A percentile compares a stretch with the other conserved stretches of the same genome.
Conservation (phyloP, 2,888 invertebrate species). For the Drosophila rubida region DNA sequence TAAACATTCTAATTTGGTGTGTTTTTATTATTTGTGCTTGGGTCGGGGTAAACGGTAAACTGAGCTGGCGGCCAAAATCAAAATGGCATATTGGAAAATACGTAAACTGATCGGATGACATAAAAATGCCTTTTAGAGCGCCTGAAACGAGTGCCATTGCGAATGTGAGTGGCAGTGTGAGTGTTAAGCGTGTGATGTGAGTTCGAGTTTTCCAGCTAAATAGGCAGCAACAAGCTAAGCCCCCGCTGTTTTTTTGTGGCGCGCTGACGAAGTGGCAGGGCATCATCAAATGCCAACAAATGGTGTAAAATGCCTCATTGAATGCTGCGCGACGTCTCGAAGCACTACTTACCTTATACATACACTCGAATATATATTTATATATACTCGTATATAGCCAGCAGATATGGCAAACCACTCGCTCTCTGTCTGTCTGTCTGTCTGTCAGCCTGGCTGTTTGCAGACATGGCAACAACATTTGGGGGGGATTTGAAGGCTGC, state of each 20-base stretch:
- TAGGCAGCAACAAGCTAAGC: constrained; percentile 62
- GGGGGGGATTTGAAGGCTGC: constrained; percentile 20
- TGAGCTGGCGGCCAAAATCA: constrained; percentile 53
- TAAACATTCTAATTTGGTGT: constrained; percentile 37
- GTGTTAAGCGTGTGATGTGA: too few species aligned
- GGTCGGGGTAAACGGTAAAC: constrained; percentile 35
- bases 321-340: constrained; percentile 58
- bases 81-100: constrained; percentile 74
- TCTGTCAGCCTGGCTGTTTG: constrained; percentile 23
- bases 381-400: background rate
- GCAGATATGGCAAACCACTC: constrained; percentile 18
- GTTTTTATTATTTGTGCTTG: constrained; percentile 16
- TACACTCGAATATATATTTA: constrained; percentile 5
- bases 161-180: background rate
- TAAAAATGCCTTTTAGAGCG: constrained; percentile 54
- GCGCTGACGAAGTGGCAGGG: constrained; percentile 52
- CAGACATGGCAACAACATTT: constrained; percentile 19
- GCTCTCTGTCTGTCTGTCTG: constrained; percentile 16
- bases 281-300: constrained; percentile 74
- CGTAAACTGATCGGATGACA: constrained; percentile 71
- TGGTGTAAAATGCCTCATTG: constrained; percentile 81
- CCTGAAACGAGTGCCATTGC: constrained; percentile 1
- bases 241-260: constrained; percentile 6
- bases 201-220: constrained; percentile 38
- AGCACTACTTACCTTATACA: constrained; percentile 54